Base-by-base conservation (phyloP, 2,797 vertebrate species). In the Pyrocephalus nanus region DNA sequence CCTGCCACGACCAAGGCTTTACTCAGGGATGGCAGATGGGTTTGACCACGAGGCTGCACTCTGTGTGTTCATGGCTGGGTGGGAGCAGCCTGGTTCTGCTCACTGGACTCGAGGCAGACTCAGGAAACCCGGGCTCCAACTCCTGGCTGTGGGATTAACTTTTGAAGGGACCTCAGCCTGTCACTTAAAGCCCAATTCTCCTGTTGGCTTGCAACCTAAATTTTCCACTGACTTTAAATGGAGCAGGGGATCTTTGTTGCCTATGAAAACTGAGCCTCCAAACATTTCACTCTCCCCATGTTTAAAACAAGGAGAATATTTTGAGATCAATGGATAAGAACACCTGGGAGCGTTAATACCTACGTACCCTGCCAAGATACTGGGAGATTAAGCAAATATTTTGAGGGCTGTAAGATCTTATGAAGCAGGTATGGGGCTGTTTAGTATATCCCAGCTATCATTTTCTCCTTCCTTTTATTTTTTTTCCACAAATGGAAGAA, bases 321-420 rank as follows among this genome's bases (percentile, higher is more conserved):
- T 95, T 92, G 93, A 96, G 94, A 97, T 97, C 79, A 93, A 50
- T 82, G 91, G 95, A 95, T 96, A 96, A 95, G 91, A 94, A 88
- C 94, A 96, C 95, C 95, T 96, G 91, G 3, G 12, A 94, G 53
- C 0, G 2, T 53, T 92, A 96, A 95, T 92, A 88, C 90, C 77
- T 50, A 2, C 5, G 58, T 64, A 76, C 42, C 51, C 83, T 95
- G 93, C 94, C 93, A 96, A 95, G 93, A 94, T 94, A 50, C 74
- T 32, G n/a, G 48, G 77, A 96, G 95, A 95, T 95, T 95, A 94
- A 77, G 47, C 62, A 96, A 95, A 96, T 94, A 94, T 94, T 96
- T 95, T 90, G 80, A 96, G 88, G 76, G 51, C 69, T 92, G n/a
- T 78, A 72, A 90, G 87, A 91, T 81, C 87, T 88, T 88, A 80